phyloP scores from a whole-genome alignment of 2,113 vertebrate genomes.

The Chrysochloris asiatica region DNA sequence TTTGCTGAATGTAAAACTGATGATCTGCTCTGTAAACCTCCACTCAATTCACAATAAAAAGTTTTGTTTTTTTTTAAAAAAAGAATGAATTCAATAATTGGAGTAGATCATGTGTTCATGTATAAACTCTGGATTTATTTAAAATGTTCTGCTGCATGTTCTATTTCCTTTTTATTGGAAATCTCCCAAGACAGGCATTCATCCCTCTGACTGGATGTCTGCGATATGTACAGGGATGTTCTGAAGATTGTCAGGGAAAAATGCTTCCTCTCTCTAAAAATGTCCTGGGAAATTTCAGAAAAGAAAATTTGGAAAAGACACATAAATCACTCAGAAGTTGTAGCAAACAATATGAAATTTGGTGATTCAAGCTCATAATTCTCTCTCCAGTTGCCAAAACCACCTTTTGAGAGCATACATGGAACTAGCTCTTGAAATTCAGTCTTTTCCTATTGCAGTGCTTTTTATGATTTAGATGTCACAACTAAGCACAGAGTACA shows the following conservation, averaged over 20 bases:
- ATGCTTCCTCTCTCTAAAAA: neutral
- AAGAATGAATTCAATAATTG: no score
- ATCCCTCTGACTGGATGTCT: neutral
- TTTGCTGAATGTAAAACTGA: no score
- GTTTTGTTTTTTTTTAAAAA: no score
- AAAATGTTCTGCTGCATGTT: no score
- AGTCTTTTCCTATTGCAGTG: neutral
- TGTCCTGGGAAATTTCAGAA: neutral
- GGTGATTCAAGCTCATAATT: neutral
- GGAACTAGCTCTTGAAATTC: constrained; percentile 53
- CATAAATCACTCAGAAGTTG: neutral
- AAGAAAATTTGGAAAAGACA: neutral
- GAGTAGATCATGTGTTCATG: neutral
- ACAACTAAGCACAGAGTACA: neutral
- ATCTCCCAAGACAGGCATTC: neutral
- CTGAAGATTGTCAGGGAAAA: neutral
- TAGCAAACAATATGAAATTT: neutral
- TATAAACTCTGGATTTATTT: neutral
- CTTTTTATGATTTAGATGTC: constrained; percentile 43
- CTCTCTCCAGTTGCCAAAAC: neutral
- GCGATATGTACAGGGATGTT: neutral
- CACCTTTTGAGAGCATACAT: constrained; percentile 16
- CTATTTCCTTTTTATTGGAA: no score
- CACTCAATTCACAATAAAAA: no score
- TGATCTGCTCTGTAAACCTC: no score